Evolutionary conservation across 2,888 invertebrate genomes (phyloP).

Genomic region (Brenthis hecate): DNA sequence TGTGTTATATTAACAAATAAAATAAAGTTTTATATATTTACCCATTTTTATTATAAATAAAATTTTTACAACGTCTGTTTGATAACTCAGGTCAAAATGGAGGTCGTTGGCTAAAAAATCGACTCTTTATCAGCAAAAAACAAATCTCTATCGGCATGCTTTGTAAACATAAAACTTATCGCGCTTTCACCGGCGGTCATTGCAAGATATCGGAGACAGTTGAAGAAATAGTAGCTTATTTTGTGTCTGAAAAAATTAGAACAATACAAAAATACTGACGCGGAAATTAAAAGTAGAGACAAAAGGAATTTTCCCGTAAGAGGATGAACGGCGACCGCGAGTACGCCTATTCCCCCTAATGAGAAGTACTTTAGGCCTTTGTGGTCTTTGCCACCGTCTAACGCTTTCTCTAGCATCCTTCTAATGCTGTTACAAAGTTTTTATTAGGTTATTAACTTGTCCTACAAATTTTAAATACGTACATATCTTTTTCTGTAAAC

Average conservation of each 20-base stretch:
- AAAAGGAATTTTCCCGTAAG: conserved; percentile 70
- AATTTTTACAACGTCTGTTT: conserved; percentile 11
- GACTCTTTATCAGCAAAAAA: conserved; percentile 37
- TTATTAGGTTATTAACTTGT: conserved; percentile 27
- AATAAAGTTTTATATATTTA: too few relatives aligned
- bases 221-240: conserved; percentile 50
- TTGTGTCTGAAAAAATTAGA: conserved; percentile 52
- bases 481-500: conserved; percentile 11
- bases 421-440: conserved; percentile 30
- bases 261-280: conserved; percentile 65
- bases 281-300: conserved; percentile 73
- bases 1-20: too few relatives aligned
- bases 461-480: conserved; percentile 18
- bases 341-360: conserved; percentile 59
- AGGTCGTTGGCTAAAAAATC: background rate
- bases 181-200: conserved; percentile 36
- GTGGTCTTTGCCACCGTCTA: conserved; percentile 22
- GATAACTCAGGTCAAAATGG: background rate
- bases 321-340: conserved; percentile 52
- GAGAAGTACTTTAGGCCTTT: conserved; percentile 51
- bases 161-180: conserved; percentile 43
- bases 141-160: conserved; percentile 37
- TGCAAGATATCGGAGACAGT: conserved; percentile 41
- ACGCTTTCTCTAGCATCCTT: conserved; percentile 31
- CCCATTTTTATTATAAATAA: background rate